These are phyloP conservation scores for Tetramorium simillimum DNA, from an alignment of 1,140 invertebrate genomes.

Conservation along the genomic window DNA sequence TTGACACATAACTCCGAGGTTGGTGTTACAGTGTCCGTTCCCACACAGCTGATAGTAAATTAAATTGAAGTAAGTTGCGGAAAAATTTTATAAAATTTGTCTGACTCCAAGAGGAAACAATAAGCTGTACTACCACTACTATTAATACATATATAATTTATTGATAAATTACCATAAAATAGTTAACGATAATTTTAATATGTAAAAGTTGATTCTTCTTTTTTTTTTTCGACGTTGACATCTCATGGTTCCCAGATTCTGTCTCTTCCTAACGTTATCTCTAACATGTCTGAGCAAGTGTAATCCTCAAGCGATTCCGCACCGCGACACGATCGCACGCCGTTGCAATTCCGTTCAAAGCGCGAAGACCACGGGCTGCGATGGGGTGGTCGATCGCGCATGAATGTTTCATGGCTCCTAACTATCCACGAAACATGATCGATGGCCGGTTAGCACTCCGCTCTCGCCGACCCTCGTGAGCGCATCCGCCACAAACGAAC, in stretches of 20 bases:
- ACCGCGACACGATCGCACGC: constrained; percentile 14
- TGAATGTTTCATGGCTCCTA: constrained; percentile 84
- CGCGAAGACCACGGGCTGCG: constrained; percentile 70
- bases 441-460: constrained; percentile 82
- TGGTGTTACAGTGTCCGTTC: no score
- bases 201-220: background rate
- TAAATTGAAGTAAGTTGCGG: no score
- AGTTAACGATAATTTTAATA: background rate
- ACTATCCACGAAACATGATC: constrained; percentile 84
- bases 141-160: background rate
- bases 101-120: no score
- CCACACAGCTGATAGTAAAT: no score
- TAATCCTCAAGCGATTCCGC: background rate
- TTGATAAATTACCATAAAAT: background rate
- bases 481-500: constrained; percentile 37
- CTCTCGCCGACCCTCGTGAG: constrained; percentile 73
- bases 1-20: background rate
- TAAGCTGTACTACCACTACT: no score
- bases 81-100: no score
- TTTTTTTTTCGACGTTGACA: background rate
- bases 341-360: constrained; percentile 35
- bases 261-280: background rate
- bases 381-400: constrained; percentile 80
- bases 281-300: background rate
- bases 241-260: no score